Base-by-base conservation (phyloP, 2,797 vertebrate genomes). In the Kryptolebias ocellatus region DNA sequence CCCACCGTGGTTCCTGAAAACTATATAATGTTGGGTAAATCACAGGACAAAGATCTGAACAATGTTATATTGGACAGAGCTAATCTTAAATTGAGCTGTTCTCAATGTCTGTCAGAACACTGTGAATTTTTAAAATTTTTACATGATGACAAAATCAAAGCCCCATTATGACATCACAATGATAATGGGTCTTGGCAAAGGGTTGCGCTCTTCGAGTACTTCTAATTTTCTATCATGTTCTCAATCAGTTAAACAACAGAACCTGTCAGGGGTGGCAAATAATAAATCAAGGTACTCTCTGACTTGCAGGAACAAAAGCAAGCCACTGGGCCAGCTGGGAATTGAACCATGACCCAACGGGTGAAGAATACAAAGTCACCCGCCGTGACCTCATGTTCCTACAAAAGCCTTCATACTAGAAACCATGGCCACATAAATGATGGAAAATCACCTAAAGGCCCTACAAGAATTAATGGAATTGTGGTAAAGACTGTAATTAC, bases 401-500 rank as follows among this genome's bases (percentile, higher is more conserved):
- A 72, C 80, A 77, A 49, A 78, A 68, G 80, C 82, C 75, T 79
- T 81, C 81, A 86, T 72, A 73, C 81, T 76, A 72, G 59, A 80
- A 75, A 79, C 80, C 84, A 78, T 77, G 84, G 83, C 83, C 78
- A 83, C 79, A 80, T 88, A 86, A 91, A 87, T 85, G 83, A 89
- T 88, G 88, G 89, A 87, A 88, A 90, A 89, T 85, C 69, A 89
- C 90, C 89, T 73, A 71, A 81, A 88, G 85, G 89, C 83, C 84
- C 76, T 78, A 49, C 74, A 84, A 88, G 78, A 83, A 80, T 79
- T 89, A 89, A 90, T 90, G 83, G 89, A 87, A 87, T 87, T 87
- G 88, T 84, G 78, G 82, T 44, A 67, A 31, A 45, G 70, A 70
- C 74, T 86, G 88, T 91, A 91, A 91, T 89, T 89, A 88, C 84